Base-by-base conservation (phyloP, 1,140 invertebrate genomes). In the Drosophila tani region DNA sequence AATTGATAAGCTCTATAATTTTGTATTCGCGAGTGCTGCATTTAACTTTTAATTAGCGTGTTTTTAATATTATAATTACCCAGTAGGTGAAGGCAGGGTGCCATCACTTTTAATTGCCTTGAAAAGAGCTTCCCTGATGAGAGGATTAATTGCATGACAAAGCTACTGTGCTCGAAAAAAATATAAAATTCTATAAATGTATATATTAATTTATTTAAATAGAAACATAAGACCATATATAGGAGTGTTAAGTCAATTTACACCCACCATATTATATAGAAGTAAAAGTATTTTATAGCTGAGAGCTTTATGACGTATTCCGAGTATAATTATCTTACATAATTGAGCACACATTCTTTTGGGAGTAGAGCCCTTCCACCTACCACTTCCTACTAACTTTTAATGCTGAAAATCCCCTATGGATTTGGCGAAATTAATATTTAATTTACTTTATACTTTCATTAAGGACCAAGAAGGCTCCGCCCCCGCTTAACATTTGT, bases 381-480 rank as follows among this genome's bases (percentile, higher is more conserved):
- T 41, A 24, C 15, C 45, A 67, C 17, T 62, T 35, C 17, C 59
- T 24, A 4, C 46, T 11, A 24, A 12, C 32, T 32, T 49, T 59
- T 73, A 43, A 50, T 35, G 7, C 29, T 14, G 15, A 17, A 38
- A 51, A 15, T 21, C 14, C 14, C 56, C 7, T 14, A 50, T 55
- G 45, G 62, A 59, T 49, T 68, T 63, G 24, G 60, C 73, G 50
- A 53, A 80, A 77, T 77, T 80, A 77, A 84, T 84, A 84, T 84
- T 84, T 84, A 80, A 80, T 84, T 80, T 73, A 57, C 64, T 59
- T 71, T 68, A 80, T 76, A 71, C 64, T 83, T 83, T 81, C 67
- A 84, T 75, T 71, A 77, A 40, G 59, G 21, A 29, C 29, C 29
- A 14, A 24, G 14, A 58, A 43, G 27, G 14, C 38, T 65, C 4